Evolutionary conservation across 2,888 invertebrate species (phyloP), one percentile per base, ranked within the genome.

Genomic region (Magallana nippona): DNA sequence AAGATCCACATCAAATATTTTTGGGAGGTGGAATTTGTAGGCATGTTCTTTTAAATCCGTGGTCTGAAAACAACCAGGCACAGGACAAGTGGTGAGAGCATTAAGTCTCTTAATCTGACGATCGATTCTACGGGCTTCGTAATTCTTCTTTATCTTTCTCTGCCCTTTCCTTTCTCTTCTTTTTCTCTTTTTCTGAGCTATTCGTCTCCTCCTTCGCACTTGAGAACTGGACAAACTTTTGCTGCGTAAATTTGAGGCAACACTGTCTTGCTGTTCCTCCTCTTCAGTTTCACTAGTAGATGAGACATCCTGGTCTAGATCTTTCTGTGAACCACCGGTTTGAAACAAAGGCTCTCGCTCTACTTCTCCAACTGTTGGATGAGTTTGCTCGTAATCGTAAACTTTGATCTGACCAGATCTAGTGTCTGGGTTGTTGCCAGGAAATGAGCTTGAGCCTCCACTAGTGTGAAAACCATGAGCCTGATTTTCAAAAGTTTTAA

Each of bases 1-100:
- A 71, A 71, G 71, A 15, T 71, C 71, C 71, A 71, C 27, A 32
- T 71, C 71, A 32, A 71, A 71, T 22, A 71, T 71, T 71, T 71
- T 71, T 0, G 71, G 71, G 13, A 71, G 71, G 32, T 71, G 71
- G 10, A 27, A 22, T 71, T 71, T 71, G 71, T 27, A 71, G 15
- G 71, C 71, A 71, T 71, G 71, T 2, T 27, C 27, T 32, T 27
- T 71, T 32, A 71, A 32, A 71, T 71, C 13, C 1, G 71, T 27
- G 32, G 27, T 11, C 32, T 22, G 11, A 27, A 27, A 32, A 71
- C 71, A 71, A 8, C 17, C 17, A 0, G 71, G 71, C 8, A 71
- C 11, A 27, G 71, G 71, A 27, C 71, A 71, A 5, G 11, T 32
- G 32, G 32, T 27, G 15, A 11, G 27, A 15, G 71, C 71, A 71